Base-by-base conservation (phyloP, 2,113 vertebrate genomes). In the Aleadryas rufinucha region DNA sequence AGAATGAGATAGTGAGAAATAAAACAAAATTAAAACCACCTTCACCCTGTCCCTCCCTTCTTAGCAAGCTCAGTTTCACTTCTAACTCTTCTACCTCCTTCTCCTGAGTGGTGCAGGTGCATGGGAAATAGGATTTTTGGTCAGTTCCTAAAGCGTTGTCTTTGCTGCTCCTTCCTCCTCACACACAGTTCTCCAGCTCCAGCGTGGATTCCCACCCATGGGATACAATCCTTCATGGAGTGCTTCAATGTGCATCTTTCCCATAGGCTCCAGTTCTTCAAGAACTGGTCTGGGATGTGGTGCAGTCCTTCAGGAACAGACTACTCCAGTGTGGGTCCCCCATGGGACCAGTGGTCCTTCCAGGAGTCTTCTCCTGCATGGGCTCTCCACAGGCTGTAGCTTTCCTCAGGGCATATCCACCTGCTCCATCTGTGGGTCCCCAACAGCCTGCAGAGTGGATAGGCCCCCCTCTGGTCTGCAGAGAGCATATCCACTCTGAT, bases 221-320 rank as follows among this genome's bases (percentile, higher is more conserved):
- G 6, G 13, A 60, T 22, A 31, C 27, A 59, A 11, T 42, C 21
- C 9, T 71, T 42, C 30, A 42, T 2, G 2, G 44, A 39, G 5
- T 16, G 7, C 4, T 56, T 45, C 35, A 74, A 11, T 6, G 2
- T 35, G 2, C 0, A 1, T 57, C 47, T 60, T 49, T 39, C 42
- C 21, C 18, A 41, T 6, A 17, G 47, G 28, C 8, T 63, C 11
- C 39, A 26, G 2, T 47, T 64, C 26, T 81, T 13, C n/a, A 52
- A 17, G 61, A 47, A 20, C 16, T 19, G 8, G 5, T 59, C 39
- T 13, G 4, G 12, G 4, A 6, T 13, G 3, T 15, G 11, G 5
- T 42, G 7, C 23, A 61, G 23, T 41, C 20, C 11, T 45, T 61
- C 41, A 66, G 30, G 30, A 41, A 5, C 4, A 84, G 9, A 15